Conservation (phyloP, 2,113 vertebrate species). For the Psittacus erithacus region DNA sequence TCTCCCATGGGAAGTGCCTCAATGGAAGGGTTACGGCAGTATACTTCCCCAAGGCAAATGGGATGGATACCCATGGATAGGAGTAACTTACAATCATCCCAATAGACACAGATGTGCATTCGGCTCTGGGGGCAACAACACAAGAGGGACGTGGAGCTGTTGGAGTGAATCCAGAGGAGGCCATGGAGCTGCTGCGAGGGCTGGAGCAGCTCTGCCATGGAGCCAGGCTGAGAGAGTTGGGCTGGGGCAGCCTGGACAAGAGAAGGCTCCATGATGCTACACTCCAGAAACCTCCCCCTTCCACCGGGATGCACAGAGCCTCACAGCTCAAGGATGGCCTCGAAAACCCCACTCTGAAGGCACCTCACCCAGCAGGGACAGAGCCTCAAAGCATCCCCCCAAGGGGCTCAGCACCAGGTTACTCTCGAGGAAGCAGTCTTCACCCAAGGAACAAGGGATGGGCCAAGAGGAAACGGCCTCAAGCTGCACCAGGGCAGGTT, state of each 20-base stretch:
- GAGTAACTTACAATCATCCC: not conserved
- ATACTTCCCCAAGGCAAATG: not conserved
- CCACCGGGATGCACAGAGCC: too few relatives aligned
- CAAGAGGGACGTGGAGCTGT: not conserved
- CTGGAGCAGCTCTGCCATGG: not conserved
- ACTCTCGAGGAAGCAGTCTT: not conserved
- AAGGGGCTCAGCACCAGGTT: not conserved
- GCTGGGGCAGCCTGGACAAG: too few relatives aligned
- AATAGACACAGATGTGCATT: not conserved
- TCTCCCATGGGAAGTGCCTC: not conserved
- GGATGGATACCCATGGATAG: not conserved
- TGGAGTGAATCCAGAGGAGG: not conserved
- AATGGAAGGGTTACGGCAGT: fast-evolving
- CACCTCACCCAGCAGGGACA: not conserved
- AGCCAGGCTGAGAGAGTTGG: not conserved
- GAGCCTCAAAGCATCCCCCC: not conserved
- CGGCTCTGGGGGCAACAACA: not conserved
- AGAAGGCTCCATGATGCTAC: too few relatives aligned
- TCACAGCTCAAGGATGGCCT: not conserved
- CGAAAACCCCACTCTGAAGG: not conserved
- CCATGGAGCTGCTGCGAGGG: not conserved
- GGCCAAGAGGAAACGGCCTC: not conserved
- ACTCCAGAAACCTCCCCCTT: too few relatives aligned
- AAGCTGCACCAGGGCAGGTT: not conserved
- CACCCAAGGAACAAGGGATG: not conserved